Base-by-base conservation (phyloP, 92 coral and sea anemone genomes). In the Epizoanthus stellaris region DNA sequence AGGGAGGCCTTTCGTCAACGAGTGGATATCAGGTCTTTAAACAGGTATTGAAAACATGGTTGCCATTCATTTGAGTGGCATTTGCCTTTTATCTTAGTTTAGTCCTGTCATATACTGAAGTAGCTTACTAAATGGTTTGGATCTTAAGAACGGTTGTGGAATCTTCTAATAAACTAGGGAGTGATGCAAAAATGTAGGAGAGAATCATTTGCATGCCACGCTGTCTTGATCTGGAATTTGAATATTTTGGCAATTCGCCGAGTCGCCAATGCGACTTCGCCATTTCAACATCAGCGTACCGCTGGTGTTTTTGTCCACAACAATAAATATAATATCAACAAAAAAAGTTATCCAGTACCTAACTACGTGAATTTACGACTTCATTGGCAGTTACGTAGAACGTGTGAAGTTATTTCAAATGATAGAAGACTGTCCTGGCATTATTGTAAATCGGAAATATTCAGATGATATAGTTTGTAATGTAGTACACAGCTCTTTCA, bases 221-320 rank as follows among this genome's bases (percentile, higher is more conserved):
- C 3, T 52, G 14, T 52, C 56, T 52, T 1, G 36, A 30, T 5
- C 56, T 52, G 56, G 14, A 52, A 52, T 52, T 52, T 52, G 56
- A 10, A 52, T 52, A 11, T 52, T 9, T 52, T 2, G 14, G 52
- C 9, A 42, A 38, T 19, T 68, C 30, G 13, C 56, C 20, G 52
- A 68, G 52, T 68, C 73, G 43, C 43, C 73, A 9, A 20, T 68
- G 73, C 43, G 73, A 38, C 73, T 68, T 38, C 20, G 0, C 30
- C 73, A 36, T 68, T 68, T 68, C 73, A 68, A 68, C 49, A 68
- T 36, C 73, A 38, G 43, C 4, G 0, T 12, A 3, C 34, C 14
- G 49, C 30, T 68, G 73, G 23, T 38, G 73, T 68, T 68, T 68
- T 68, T 68, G 73, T 52, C 49, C 49, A 3, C n/a, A 68, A 68